Percentiles rank a stretch among this genome's conserved stretches.
Evolutionary conservation across 2,797 vertebrate species (phyloP).

Genomic region (Fistularia commersonii): DNA sequence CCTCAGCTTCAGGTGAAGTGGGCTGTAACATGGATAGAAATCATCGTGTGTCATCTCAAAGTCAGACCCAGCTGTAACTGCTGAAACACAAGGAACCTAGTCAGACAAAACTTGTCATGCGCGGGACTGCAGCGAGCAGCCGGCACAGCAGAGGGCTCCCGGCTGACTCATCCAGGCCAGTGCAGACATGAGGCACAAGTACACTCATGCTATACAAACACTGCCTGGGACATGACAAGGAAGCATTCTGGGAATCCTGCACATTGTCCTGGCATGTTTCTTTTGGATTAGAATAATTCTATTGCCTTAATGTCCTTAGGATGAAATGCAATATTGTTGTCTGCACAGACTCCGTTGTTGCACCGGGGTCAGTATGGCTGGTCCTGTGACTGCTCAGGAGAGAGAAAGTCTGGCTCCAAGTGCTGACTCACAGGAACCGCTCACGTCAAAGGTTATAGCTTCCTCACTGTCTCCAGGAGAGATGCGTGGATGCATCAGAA

Average conservation of each 20-base stretch:
- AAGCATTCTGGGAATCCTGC: constrained; percentile 27
- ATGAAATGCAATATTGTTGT: constrained; percentile 9
- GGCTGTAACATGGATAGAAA: no score
- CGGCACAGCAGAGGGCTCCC: constrained; percentile 44
- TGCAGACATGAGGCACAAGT: constrained; percentile 34
- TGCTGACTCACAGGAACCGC: constrained; percentile 38
- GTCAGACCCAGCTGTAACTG: no score
- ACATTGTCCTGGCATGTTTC: constrained; percentile 5
- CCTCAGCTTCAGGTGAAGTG: no score
- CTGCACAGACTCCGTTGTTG: constrained; percentile 22
- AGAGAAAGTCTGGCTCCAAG: constrained; percentile 15
- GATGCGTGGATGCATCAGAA: constrained; percentile 6
- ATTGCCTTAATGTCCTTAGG: background rate
- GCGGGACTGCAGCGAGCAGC: no score
- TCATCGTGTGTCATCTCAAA: no score
- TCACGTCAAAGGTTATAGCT: constrained; percentile 9
- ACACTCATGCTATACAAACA: constrained; percentile 35
- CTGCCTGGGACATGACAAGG: background rate
- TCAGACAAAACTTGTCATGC: constrained; percentile 9
- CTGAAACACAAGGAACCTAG: constrained; percentile 9
- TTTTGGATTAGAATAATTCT: constrained; percentile 5
- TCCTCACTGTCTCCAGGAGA: constrained; percentile 6
- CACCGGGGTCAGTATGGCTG: constrained; percentile 19
- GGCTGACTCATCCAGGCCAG: constrained; percentile 45
- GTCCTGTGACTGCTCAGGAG: constrained; percentile 28